Evolutionary conservation across 2,888 invertebrate genomes (phyloP).

Genomic region (Epicampocera succincta): DNA sequence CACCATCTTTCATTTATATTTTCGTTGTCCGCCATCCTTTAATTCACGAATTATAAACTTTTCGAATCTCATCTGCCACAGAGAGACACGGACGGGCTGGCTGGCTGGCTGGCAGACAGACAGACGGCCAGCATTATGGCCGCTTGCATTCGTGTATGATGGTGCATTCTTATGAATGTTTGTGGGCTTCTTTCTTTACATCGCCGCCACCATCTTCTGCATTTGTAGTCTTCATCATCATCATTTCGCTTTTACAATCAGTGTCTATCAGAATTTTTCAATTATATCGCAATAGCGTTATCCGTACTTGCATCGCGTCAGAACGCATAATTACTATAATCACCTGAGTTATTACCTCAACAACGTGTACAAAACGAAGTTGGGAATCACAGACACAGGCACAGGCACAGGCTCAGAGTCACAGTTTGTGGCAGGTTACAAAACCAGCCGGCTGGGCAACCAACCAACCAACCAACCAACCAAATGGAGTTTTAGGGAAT

Average conservation of each 20-base stretch:
- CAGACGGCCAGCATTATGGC: conserved; percentile 3
- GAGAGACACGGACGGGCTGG: no score
- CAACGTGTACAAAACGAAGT: conserved; percentile 71
- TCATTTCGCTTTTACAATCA: conserved; percentile 75
- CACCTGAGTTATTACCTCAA: conserved; percentile 82
- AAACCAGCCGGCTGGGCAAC: no score
- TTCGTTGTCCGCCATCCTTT: conserved; percentile 53
- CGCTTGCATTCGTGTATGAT: conserved; percentile 1
- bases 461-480: conserved; percentile 22
- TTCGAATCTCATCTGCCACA: conserved; percentile 39
- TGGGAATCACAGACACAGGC: background rate
- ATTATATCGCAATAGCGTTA: conserved; percentile 82
- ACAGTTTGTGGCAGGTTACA: conserved; percentile 20
- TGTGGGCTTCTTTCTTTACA: conserved; percentile 48
- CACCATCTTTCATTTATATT: conserved; percentile 64
- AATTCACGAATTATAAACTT: conserved; percentile 58
- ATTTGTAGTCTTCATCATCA: conserved; percentile 29
- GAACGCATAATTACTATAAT: conserved; percentile 82
- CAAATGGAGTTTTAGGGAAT: conserved; percentile 29
- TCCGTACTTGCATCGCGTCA: conserved; percentile 81
- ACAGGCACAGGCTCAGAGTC: no score
- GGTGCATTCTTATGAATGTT: background rate
- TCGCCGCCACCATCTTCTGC: conserved; percentile 56
- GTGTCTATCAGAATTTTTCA: conserved; percentile 82
- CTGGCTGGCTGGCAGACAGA: no score